Evolutionary conservation across 35 echinoderm and acorn worm species (phyloP).

Genomic region (Hemicentrotus pulcherrimus): DNA sequence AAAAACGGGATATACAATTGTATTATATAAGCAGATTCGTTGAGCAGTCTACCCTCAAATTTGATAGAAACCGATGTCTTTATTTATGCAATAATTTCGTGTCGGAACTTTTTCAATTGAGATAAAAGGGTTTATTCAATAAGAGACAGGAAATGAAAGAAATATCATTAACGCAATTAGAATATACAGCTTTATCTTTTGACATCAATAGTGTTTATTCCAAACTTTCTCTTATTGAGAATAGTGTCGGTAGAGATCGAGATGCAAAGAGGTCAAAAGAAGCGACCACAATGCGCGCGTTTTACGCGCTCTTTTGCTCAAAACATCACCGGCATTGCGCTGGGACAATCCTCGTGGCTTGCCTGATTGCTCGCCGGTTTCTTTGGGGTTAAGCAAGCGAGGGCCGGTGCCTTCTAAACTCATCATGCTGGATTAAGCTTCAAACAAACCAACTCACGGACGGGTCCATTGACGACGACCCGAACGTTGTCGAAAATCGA

Average conservation of each 20-base stretch:
- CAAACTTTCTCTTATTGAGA: neutral
- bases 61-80: too few relatives aligned
- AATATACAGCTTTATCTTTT: neutral
- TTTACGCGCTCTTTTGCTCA: neutral
- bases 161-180: too few relatives aligned
- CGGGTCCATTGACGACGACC: neutral
- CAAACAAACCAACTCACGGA: neutral
- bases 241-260: neutral
- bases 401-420: neutral
- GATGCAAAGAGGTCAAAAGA: neutral
- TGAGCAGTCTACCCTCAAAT: too few relatives aligned
- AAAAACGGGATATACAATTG: too few relatives aligned
- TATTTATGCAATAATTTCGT: too few relatives aligned
- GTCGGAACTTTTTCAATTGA: neutral
- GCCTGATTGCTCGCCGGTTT: neutral
- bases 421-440: neutral
- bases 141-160: neutral
- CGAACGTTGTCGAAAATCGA: constrained; percentile 29
- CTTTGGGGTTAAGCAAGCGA: neutral
- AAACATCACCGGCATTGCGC: neutral
- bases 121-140: neutral
- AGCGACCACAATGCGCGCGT: neutral
- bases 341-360: neutral
- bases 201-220: neutral
- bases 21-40: too few relatives aligned